Conservation (phyloP, 2,113 vertebrate species). For the Cebus imitator region DNA sequence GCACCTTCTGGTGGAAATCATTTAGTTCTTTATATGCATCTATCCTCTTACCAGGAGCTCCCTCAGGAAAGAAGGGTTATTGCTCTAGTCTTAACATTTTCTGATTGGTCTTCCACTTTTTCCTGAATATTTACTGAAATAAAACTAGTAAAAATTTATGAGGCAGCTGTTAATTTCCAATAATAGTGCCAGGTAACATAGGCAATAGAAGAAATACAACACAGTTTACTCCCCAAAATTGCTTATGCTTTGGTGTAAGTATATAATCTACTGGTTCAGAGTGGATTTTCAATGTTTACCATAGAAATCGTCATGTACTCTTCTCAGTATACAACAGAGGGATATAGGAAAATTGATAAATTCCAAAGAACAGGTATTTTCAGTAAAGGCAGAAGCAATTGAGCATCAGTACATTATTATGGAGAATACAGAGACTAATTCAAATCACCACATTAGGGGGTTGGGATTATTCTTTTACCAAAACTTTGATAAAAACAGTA, state of each 20-base stretch:
- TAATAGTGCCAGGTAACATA: not conserved
- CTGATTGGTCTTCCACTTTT: not conserved
- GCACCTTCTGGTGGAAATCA: not conserved
- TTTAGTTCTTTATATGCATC: not conserved
- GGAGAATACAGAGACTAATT: not conserved
- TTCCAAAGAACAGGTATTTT: not conserved
- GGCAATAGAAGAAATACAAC: not conserved
- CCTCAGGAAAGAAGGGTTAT: not conserved
- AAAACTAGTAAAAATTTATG: not conserved
- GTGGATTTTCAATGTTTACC: not conserved
- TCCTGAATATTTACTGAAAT: not conserved
- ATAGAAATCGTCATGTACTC: not conserved
- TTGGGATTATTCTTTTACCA: not conserved
- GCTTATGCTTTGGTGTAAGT: not conserved
- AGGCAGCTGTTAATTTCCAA: not conserved
- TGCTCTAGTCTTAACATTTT: not conserved
- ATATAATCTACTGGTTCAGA: not conserved
- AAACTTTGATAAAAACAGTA: not conserved
- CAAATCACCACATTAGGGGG: not conserved
- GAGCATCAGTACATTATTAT: not conserved
- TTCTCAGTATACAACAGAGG: not conserved
- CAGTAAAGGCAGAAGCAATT: not conserved
- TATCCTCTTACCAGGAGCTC: not conserved
- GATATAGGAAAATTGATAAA: not conserved
- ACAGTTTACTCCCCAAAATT: not conserved